These are phyloP conservation scores for Oryzias melastigma DNA, from an alignment of 2,113 vertebrate species.

Conservation along the genomic window DNA sequence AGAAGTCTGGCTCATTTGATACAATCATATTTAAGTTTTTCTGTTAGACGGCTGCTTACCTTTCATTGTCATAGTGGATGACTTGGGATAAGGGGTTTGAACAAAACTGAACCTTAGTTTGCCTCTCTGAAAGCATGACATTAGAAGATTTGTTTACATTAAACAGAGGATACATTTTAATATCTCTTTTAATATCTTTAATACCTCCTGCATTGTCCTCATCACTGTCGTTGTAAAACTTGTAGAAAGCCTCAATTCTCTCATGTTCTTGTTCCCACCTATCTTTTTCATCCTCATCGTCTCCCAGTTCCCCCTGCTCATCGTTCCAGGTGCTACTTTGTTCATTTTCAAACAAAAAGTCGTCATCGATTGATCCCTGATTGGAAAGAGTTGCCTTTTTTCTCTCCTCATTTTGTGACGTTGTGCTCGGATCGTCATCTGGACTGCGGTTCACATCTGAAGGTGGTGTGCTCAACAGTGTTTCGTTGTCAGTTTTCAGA, in stretches of 20 bases:
- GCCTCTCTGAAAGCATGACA: slow-evolving; percentile 48
- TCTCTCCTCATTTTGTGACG: slow-evolving; percentile 8
- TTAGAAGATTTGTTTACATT: neutral
- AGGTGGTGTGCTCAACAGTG: slow-evolving; percentile 19
- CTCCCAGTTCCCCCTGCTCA: slow-evolving; percentile 32
- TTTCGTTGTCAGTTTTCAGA: slow-evolving; percentile 20
- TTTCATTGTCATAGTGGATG: slow-evolving; percentile 59
- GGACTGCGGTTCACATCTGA: slow-evolving; percentile 17
- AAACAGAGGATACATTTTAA: neutral
- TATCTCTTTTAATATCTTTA: neutral
- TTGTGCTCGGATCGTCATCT: slow-evolving; percentile 7
- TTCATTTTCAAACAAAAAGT: slow-evolving; percentile 52
- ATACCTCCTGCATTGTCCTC: slow-evolving; percentile 29
- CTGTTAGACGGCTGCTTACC: slow-evolving; percentile 20
- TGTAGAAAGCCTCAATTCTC: slow-evolving; percentile 73
- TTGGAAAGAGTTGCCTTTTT: slow-evolving; percentile 13
- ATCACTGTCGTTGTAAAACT: slow-evolving; percentile 57
- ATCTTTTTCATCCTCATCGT: slow-evolving; percentile 55
- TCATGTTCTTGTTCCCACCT: slow-evolving; percentile 70
- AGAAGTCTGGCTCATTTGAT: neutral
- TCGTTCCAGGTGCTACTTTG: neutral
- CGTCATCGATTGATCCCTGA: slow-evolving; percentile 52
- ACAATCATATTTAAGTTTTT: neutral
- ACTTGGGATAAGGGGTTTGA: slow-evolving; percentile 52
- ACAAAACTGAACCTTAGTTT: slow-evolving; percentile 65